A percentile compares a stretch with the other conserved stretches of the same genome.
Evolutionary conservation across 2,888 invertebrate genomes (phyloP).

Genomic region (Paralinhomoeus sp.): DNA sequence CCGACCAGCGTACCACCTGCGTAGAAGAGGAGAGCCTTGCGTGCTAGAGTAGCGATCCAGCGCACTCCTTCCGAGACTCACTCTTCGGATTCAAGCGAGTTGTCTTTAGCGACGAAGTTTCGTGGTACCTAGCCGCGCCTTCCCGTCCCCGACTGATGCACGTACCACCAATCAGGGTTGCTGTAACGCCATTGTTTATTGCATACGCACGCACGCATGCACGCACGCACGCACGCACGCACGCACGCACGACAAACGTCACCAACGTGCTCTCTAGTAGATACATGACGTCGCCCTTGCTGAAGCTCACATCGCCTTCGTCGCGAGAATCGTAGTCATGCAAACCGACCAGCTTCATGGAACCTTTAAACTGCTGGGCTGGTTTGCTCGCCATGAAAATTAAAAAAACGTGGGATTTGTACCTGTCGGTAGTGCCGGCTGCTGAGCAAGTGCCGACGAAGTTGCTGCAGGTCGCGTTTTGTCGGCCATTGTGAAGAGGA

Average conservation of each 20-base stretch:
- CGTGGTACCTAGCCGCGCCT: slow-evolving; percentile 83
- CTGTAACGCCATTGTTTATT: too few species aligned
- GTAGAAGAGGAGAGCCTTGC: not conserved
- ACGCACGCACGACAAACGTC: too few species aligned
- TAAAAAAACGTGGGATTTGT: too few species aligned
- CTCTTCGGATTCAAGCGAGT: slow-evolving; percentile 93
- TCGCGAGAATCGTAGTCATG: slow-evolving; percentile 86
- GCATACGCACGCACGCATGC: too few species aligned
- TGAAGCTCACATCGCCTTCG: slow-evolving; percentile 78
- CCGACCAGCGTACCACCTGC: slow-evolving; percentile 93
- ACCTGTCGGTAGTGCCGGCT: too few species aligned
- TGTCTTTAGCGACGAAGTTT: slow-evolving; percentile 86
- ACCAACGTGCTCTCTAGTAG: slow-evolving; percentile 54
- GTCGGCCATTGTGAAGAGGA: too few species aligned
- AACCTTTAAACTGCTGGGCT: too few species aligned
- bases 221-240: too few species aligned
- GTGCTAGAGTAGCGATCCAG: too few species aligned
- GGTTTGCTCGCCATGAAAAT: too few species aligned
- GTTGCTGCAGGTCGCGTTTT: too few species aligned
- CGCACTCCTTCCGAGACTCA: slow-evolving; percentile 34
- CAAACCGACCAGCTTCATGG: slow-evolving; percentile 67
- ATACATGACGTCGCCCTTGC: slow-evolving; percentile 82
- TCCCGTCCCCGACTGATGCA: slow-evolving; percentile 56
- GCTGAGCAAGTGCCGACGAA: too few species aligned
- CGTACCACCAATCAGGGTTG: slow-evolving; percentile 92